Percentiles rank a stretch among this genome's conserved stretches.
phyloP scores from a whole-genome alignment of 2,113 vertebrate species.

The Eolophus roseicapilla region DNA sequence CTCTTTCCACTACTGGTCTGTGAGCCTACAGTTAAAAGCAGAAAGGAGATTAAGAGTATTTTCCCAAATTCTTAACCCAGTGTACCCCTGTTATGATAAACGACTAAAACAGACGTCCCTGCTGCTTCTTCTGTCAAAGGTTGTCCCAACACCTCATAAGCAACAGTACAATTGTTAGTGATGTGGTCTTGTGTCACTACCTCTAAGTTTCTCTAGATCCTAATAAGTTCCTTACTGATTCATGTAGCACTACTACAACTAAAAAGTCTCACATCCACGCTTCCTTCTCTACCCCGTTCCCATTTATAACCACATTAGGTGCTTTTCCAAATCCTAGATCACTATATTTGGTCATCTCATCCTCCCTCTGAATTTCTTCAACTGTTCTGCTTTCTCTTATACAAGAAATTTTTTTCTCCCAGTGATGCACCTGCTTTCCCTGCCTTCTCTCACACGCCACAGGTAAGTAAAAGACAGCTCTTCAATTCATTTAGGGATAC shows the following conservation, averaged over 20 bases:
- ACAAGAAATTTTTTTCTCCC: neutral
- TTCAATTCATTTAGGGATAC: neutral
- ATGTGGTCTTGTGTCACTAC: neutral
- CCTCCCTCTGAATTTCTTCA: neutral
- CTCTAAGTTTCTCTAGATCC: neutral
- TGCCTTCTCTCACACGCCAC: neutral
- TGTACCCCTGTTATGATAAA: neutral
- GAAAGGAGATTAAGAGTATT: neutral
- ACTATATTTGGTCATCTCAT: neutral
- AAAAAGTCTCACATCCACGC: neutral
- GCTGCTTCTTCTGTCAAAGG: neutral
- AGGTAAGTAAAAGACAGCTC: neutral
- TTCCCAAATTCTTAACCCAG: neutral
- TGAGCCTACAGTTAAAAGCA: neutral
- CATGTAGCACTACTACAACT: neutral
- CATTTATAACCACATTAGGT: neutral
- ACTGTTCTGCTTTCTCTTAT: neutral
- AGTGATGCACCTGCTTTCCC: neutral
- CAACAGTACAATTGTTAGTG: neutral
- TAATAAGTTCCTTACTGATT: neutral
- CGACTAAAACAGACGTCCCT: neutral
- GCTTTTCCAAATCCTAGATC: neutral
- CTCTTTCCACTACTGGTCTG: neutral
- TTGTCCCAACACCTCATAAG: neutral
- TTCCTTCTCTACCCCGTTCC: neutral